A percentile compares a stretch with the other conserved stretches of the same genome.
These are phyloP conservation scores for Trichopoda pennipes DNA, from an alignment of 2,888 invertebrate species.

Conservation along the genomic window DNA sequence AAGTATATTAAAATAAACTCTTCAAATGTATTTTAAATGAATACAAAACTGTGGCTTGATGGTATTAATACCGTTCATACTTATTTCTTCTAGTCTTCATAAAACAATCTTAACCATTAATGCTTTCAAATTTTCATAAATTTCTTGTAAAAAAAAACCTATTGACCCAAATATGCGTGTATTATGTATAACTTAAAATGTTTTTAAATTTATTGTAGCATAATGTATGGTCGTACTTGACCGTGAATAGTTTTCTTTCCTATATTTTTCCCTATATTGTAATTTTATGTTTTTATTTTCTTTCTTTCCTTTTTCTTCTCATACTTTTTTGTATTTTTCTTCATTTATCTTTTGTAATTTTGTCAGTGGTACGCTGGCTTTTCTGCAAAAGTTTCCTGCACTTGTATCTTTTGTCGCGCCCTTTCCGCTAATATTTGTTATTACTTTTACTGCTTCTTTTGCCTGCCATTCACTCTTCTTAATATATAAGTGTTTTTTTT, in stretches of 20 bases:
- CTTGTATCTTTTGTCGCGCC: constrained; percentile 66
- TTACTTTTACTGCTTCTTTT: constrained; percentile 20
- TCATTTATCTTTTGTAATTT: neutral
- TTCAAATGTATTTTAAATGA: too few species aligned
- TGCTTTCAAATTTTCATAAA: neutral
- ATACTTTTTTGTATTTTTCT: constrained; percentile 8
- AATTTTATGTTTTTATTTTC: constrained; percentile 18
- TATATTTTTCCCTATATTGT: neutral
- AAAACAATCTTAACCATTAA: too few species aligned
- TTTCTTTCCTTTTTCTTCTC: constrained; percentile 31
- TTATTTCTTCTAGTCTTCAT: too few species aligned
- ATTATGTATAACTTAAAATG: neutral
- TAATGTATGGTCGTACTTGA: constrained; percentile 59
- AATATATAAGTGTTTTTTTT: neutral
- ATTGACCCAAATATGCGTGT: neutral
- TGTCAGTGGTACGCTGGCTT: constrained; percentile 41
- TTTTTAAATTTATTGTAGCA: constrained; percentile 44
- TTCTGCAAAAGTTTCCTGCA: constrained; percentile 60
- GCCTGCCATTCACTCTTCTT: constrained; percentile 9
- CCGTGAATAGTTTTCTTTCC: constrained; percentile 58
- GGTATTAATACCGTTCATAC: too few species aligned
- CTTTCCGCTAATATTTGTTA: constrained; percentile 58
- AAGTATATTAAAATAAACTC: too few species aligned
- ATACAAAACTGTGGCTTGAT: too few species aligned
- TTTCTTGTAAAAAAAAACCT: neutral